These are phyloP conservation scores for Melieria crassipennis DNA, from an alignment of 2,888 invertebrate species.

Conservation along the genomic window DNA sequence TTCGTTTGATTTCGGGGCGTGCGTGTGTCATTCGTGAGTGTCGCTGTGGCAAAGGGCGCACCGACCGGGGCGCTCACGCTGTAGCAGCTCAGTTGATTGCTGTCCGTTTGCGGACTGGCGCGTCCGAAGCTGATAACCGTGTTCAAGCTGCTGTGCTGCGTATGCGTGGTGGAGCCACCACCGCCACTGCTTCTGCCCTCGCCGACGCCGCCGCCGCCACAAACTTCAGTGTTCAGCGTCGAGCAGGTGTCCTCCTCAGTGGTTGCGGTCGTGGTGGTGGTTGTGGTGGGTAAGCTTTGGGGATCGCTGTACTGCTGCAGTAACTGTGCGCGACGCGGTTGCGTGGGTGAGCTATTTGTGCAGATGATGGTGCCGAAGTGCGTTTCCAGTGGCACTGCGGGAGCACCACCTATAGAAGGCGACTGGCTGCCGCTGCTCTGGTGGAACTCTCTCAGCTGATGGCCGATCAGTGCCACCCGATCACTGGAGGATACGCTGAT, in stretches of 20 bases:
- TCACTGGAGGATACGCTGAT: slow-evolving; percentile 58
- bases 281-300: slow-evolving; percentile 59
- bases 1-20: slow-evolving; percentile 37
- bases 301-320: slow-evolving; percentile 63
- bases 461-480: slow-evolving; percentile 52
- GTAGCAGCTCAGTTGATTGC: slow-evolving; percentile 41
- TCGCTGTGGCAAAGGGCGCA: slow-evolving; percentile 19
- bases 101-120: slow-evolving; percentile 49
- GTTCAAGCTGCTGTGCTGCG: slow-evolving; percentile 59
- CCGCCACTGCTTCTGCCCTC: slow-evolving; percentile 29
- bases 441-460: slow-evolving; percentile 52
- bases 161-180: slow-evolving; percentile 51
- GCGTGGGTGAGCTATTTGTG: slow-evolving; percentile 52
- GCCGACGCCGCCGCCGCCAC: slow-evolving; percentile 35
- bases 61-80: slow-evolving; percentile 23
- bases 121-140: slow-evolving; percentile 57
- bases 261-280: slow-evolving; percentile 55
- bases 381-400: slow-evolving; percentile 54
- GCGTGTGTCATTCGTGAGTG: slow-evolving; percentile 22
- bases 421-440: slow-evolving; percentile 38
- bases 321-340: slow-evolving; percentile 55
- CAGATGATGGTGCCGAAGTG: slow-evolving; percentile 59
- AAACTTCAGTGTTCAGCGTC: slow-evolving; percentile 62
- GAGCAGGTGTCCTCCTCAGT: slow-evolving; percentile 63
- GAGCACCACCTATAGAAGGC: slow-evolving; percentile 43